Percentiles rank a stretch among this genome's conserved stretches.
These are phyloP conservation scores for Amphiprion percula DNA, from an alignment of 2,113 vertebrate species.

Conservation along the genomic window DNA sequence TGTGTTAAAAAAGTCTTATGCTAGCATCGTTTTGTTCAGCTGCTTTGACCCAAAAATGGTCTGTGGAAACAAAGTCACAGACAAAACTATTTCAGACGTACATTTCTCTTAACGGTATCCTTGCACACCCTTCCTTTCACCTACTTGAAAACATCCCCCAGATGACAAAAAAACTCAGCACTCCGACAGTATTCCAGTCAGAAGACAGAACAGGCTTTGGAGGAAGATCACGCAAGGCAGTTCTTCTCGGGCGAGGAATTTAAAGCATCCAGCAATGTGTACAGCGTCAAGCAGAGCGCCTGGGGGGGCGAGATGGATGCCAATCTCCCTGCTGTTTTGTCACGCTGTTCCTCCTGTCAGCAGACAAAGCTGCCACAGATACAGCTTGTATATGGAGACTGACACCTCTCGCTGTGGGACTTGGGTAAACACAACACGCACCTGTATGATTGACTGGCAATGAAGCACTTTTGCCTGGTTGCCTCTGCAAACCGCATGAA, in stretches of 20 bases:
- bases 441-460: slow-evolving; percentile 67
- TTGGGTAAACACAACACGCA: slow-evolving; percentile 58
- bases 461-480: slow-evolving; percentile 22
- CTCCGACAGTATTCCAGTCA: slow-evolving; percentile 43
- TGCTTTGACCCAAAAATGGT: slow-evolving; percentile 46
- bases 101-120: slow-evolving; percentile 23
- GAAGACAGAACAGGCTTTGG: slow-evolving; percentile 51
- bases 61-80: slow-evolving; percentile 34
- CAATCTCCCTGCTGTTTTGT: slow-evolving; percentile 71
- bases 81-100: slow-evolving; percentile 11
- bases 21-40: slow-evolving; percentile 14
- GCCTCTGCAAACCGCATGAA: slow-evolving; percentile 32
- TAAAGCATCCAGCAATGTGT: slow-evolving; percentile 68
- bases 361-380: slow-evolving; percentile 66
- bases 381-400: slow-evolving; percentile 48
- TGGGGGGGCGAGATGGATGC: slow-evolving; percentile 64
- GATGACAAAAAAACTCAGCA: slow-evolving; percentile 37
- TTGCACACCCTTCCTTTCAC: slow-evolving; percentile 30
- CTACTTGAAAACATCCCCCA: slow-evolving; percentile 37
- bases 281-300: slow-evolving; percentile 68
- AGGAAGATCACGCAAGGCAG: slow-evolving; percentile 63
- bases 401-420: slow-evolving; percentile 60
- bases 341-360: slow-evolving; percentile 62
- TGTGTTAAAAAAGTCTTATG: neutral
- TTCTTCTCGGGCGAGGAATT: slow-evolving; percentile 66